Conservation (phyloP, 2,888 invertebrate genomes). For the Nymphalis polychloros region DNA sequence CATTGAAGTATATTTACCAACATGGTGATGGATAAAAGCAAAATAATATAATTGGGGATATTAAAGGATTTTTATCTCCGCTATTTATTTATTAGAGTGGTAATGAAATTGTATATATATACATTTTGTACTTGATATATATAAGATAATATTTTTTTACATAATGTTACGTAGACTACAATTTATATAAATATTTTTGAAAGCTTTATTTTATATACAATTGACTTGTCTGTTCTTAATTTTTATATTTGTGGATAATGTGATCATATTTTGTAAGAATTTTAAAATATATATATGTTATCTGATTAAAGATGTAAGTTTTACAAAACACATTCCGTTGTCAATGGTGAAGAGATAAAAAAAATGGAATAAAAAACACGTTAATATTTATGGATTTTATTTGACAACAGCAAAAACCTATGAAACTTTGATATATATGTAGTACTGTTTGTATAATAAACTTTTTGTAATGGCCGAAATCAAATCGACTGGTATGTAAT, state of each 20-base stretch:
- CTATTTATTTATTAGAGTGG: background rate
- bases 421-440: constrained; percentile 15
- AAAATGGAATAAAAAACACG: constrained; percentile 25
- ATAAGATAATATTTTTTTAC: background rate
- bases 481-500: constrained; percentile 8
- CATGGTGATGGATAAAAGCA: constrained; percentile 37
- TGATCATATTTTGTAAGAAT: background rate
- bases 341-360: constrained; percentile 7
- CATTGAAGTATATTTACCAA: constrained; percentile 1
- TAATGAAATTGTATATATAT: background rate
- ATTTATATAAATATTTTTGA: constrained; percentile 1
- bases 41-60: constrained; percentile 3
- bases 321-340: constrained; percentile 10
- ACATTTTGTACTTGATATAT: background rate
- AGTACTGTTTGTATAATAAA: constrained; percentile 16
- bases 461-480: constrained; percentile 12
- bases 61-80: constrained; percentile 9
- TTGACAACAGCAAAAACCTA: constrained; percentile 55
- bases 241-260: background rate
- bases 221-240: background rate
- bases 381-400: constrained; percentile 50
- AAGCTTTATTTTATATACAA: too few species aligned
- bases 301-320: too few species aligned
- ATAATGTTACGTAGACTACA: background rate
- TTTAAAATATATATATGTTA: background rate